Evolutionary conservation across 2,797 vertebrate genomes (phyloP), one percentile per base, ranked within the genome.

Genomic region (Falco concolor): DNA sequence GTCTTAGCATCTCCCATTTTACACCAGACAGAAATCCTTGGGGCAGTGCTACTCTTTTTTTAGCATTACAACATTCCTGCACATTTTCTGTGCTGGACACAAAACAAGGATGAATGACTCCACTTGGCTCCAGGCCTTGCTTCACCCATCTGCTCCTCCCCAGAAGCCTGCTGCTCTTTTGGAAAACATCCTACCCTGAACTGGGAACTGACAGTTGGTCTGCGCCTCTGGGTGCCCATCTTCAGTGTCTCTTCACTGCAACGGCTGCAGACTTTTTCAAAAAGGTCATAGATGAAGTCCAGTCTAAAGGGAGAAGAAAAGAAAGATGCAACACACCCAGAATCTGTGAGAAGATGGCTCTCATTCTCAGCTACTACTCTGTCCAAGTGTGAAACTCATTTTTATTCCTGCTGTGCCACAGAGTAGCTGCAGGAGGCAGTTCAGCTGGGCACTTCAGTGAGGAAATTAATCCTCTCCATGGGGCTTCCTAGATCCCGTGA

Each of bases 211-310:
- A 99, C 99, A 13, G 99, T 99, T 32, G 99, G 99, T 93, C 99
- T 99, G 94, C 99, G 98, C 89, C 99, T 98, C 91, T 98, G 98
- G 12, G 99, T 99, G 86, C 99, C 99, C 98, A 99, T 98, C 97
- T 99, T 99, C 36, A 99, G 90, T 3, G 99, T 99, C 92, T 99
- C 99, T 6, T 99, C 99, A 81, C 97, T 98, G 50, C 84, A 98
- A 79, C 98, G 98, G 96, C 99, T 99, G n/a, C 98, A 98, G 63
- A 99, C 98, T 34, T 97, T 98, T 97, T 99, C 99, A 89, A 99
- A 99, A 88, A 99, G 98, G 96, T 99, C 99, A 52, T 99, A 99
- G 97, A 99, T 99, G 95, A 99, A 99, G 97, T 99, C 99, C 45
- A 99, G 97, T 95, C 99, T 99, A 38, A 91, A 64, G 57, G 60